Conservation (phyloP, 1,140 invertebrate genomes). For the Lysiphlebus fabarum region DNA sequence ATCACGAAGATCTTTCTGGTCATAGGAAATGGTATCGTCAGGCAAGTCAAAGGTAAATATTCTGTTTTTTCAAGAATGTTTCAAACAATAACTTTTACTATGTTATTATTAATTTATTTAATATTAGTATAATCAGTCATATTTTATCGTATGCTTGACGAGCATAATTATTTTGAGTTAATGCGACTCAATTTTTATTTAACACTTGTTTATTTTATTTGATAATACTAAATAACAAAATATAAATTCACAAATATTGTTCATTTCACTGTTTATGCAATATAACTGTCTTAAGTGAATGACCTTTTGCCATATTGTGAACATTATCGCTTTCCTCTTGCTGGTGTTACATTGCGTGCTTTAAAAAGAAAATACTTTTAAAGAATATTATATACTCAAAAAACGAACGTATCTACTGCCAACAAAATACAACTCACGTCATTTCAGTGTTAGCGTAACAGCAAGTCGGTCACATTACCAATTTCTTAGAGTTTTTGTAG, state of each 20-base stretch:
- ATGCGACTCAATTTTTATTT: too few species aligned
- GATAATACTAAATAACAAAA: too few species aligned
- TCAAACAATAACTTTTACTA: too few species aligned
- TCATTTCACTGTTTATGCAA: conserved; percentile 2
- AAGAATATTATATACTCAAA: not conserved
- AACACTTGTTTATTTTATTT: too few species aligned
- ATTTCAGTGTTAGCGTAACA: not conserved
- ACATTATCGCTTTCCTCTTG: conserved; percentile 1
- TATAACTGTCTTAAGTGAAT: not conserved
- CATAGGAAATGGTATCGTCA: conserved; percentile 45
- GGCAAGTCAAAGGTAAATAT: conserved; percentile 40
- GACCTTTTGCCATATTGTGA: conserved; percentile 7
- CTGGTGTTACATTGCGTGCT: not conserved
- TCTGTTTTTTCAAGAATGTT: too few species aligned
- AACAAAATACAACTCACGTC: not conserved
- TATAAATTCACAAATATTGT: not conserved
- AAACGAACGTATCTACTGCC: not conserved
- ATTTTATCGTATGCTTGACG: too few species aligned
- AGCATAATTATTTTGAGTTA: too few species aligned
- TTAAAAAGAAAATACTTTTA: not conserved
- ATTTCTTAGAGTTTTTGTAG: too few species aligned
- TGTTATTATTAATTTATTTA: too few species aligned
- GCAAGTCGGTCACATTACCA: not conserved
- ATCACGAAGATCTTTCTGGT: conserved; percentile 39
- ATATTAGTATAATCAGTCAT: too few species aligned